Base-by-base conservation (phyloP, 1,140 invertebrate genomes). In the Drosophila chauvacae region DNA sequence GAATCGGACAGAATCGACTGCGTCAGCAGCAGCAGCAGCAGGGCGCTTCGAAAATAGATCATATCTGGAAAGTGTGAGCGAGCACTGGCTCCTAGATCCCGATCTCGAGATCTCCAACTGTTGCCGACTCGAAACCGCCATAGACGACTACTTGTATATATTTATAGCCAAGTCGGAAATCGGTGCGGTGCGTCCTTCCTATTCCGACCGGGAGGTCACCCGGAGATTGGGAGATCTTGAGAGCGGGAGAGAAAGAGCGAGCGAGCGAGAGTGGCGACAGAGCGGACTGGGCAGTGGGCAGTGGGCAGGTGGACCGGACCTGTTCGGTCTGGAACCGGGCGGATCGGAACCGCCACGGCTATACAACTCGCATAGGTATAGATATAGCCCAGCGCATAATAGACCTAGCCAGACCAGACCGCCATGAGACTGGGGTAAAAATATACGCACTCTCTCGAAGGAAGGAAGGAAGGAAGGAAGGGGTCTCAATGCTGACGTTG, bases 261-360 rank as follows among this genome's bases (percentile, higher is more conserved):
- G 51, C 11, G 58, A 3, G 18, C 30, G 63, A 63, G 20, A 37
- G 33, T 14, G 28, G 28, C n/a, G 18, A 26, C 4, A 53, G 45
- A 65, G 20, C 44, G 3, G 3, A 18, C 41, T 28, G 18, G 18
- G 20, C 41, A 70, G 23, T 23, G 23, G 23, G 23, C 23, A 23
- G 23, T 23, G 23, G 23, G 23, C 23, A 23, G 53, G 53, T 72
- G 69, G 66, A 72, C 14, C 33, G 23, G 53, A 72, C 66, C 69
- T 59, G 69, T 72, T 72, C 30, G 45, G 42, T 59, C 69, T 72
- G 69, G 69, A 72, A 72, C 37, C n/a, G 66, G 45, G 10, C 66
- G 30, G 69, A 18, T 72, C 10, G 7, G 18, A 58, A 18, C 42
- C 33, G 35, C 26, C 20, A 6, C 0, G 28, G 58, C 58, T 59